Evolutionary conservation across 2,888 invertebrate genomes (phyloP), one percentile per base, ranked within the genome.

Genomic region (Folsomia manolachei): DNA sequence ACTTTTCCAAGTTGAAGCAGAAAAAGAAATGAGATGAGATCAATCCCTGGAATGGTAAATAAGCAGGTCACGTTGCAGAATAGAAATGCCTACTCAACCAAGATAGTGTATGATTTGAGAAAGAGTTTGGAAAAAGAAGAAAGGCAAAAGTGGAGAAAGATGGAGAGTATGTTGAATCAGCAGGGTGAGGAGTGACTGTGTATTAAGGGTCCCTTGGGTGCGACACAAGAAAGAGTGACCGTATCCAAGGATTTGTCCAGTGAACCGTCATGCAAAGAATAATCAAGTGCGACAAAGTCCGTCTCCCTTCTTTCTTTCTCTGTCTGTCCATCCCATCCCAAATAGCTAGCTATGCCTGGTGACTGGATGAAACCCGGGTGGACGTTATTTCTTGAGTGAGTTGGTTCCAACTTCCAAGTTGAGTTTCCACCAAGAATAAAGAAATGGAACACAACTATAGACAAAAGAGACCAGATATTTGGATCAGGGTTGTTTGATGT

Each of bases 281-380:
- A 71, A 71, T 71, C 65, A 71, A 71, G 65, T 71, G 71, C 71
- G 71, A 71, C 71, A 71, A 71, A 70, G 70, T 70, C 71, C 60
- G 68, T 60, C 60, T 60, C 68, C 25, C 9, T 53, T 60, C 53
- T 56, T 4, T 19, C 26, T 53, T 27, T 68, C 56, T 24, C 26
- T 63, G 7, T 63, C 56, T 51, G 52, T 64, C 64, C 64, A 64
- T 23, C 39, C 26, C 19, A 27, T 26, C 62, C 23, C 4, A 18
- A 62, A 62, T 26, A 2, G n/a, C n/a, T n/a, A n/a, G n/a, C n/a
- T n/a, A n/a, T n/a, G n/a, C n/a, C n/a, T n/a, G n/a, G n/a, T n/a
- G n/a, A n/a, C n/a, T n/a, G n/a, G n/a, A n/a, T n/a, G n/a, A n/a
- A n/a, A n/a, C 39, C 39, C 39, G 14, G 4, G 39, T 39, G 39